These are phyloP conservation scores for Choloepus didactylus DNA, from an alignment of 2,797 vertebrate genomes.

Conservation along the genomic window DNA sequence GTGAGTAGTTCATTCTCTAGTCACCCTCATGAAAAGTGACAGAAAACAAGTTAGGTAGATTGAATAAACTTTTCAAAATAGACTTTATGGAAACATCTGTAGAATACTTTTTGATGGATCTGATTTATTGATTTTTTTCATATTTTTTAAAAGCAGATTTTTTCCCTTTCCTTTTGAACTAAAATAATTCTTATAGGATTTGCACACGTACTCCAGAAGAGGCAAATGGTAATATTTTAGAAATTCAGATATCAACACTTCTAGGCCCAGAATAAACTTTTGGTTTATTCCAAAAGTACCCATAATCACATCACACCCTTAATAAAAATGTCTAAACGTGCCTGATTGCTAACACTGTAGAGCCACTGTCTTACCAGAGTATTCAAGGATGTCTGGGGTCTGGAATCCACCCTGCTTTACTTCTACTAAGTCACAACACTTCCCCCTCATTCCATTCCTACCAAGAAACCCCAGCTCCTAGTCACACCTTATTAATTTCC, in stretches of 20 bases:
- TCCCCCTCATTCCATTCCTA: accelerated
- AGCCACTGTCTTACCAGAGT: neutral
- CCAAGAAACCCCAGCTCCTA: accelerated
- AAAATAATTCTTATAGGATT: neutral
- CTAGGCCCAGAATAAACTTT: too few species aligned
- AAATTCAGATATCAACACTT: neutral
- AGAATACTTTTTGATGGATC: neutral
- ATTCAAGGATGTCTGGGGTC: accelerated
- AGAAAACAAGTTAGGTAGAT: neutral
- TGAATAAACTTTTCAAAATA: neutral
- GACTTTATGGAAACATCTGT: neutral
- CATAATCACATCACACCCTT: neutral
- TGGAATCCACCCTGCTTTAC: neutral
- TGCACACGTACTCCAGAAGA: accelerated
- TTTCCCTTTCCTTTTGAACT: neutral
- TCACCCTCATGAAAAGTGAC: neutral
- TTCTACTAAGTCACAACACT: neutral
- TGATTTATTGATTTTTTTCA: neutral
- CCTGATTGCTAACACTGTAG: accelerated
- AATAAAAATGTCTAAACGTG: neutral
- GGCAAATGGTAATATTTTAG: neutral
- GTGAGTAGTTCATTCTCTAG: neutral
- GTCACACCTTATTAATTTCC: accelerated
- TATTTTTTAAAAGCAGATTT: neutral
- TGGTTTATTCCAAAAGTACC: neutral